Conservation (phyloP, 2,888 invertebrate genomes). For the Automeris io region DNA sequence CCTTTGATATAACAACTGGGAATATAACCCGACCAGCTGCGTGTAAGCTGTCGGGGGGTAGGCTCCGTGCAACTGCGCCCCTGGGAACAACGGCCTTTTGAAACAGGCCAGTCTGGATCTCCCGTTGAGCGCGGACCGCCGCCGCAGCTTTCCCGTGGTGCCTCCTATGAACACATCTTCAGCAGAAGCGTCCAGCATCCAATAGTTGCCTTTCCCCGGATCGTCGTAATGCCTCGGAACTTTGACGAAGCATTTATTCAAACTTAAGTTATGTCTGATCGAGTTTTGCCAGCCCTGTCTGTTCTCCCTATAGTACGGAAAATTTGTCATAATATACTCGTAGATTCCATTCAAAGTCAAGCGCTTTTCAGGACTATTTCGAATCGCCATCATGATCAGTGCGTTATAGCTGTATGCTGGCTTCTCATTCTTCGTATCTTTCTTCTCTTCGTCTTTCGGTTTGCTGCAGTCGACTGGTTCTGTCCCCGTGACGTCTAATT, state of each 20-base stretch:
- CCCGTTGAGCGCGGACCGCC: constrained; percentile 93
- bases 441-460: constrained; percentile 55
- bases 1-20: constrained; percentile 81
- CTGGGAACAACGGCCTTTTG: constrained; percentile 84
- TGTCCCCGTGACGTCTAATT: constrained; percentile 86
- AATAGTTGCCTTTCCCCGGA: constrained; percentile 99
- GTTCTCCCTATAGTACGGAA: constrained; percentile 98
- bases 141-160: constrained; percentile 93
- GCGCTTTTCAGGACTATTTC: constrained; percentile 94
- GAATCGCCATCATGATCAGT: constrained; percentile 99
- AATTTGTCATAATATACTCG: constrained; percentile 98
- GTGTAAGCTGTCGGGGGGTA: constrained; percentile 78
- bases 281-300: constrained; percentile 99
- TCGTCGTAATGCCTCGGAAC: constrained; percentile 98
- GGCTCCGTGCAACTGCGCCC: constrained; percentile 76
- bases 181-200: constrained; percentile 99
- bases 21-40: constrained; percentile 75
- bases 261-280: constrained; percentile 96
- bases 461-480: constrained; percentile 84
- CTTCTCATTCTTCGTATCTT: constrained; percentile 88
- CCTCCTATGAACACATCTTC: constrained; percentile 99
- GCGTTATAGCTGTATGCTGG: constrained; percentile 99
- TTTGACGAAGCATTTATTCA: constrained; percentile 99
- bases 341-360: constrained; percentile 98
- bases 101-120: constrained; percentile 93